A percentile compares a stretch with the other conserved stretches of the same genome.
Evolutionary conservation across 2,888 invertebrate genomes (phyloP).

Genomic region (Scotopteryx bipunctaria): DNA sequence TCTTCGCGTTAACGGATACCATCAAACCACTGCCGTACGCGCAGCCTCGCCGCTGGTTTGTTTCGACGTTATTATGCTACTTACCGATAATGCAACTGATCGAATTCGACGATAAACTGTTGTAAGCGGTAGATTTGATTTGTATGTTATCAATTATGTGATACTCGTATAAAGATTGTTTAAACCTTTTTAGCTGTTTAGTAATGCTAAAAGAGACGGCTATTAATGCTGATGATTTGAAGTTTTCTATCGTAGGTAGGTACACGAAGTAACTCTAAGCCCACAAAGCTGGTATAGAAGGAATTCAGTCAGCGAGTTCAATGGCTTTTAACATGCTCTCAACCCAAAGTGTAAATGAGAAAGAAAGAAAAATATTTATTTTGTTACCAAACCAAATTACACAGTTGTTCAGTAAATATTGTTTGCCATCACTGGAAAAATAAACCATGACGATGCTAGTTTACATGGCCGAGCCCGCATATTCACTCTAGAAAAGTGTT

Average conservation of each 20-base stretch:
- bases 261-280: too few species aligned
- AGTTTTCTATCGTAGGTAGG: too few species aligned
- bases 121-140: conserved; percentile 12
- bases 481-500: conserved; percentile 14
- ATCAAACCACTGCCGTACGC: conserved; percentile 24
- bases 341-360: too few species aligned
- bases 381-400: not conserved
- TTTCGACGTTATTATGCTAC: conserved; percentile 32
- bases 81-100: conserved; percentile 32
- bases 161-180: conserved; percentile 9
- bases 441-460: conserved; percentile 10
- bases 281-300: too few species aligned
- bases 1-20: conserved; percentile 48
- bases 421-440: conserved; percentile 1
- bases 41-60: conserved; percentile 36
- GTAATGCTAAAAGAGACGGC: too few species aligned
- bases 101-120: conserved; percentile 25
- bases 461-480: conserved; percentile 6
- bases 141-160: conserved; percentile 4
- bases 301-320: too few species aligned
- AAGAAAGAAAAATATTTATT: too few species aligned
- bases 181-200: not conserved
- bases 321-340: too few species aligned
- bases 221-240: too few species aligned
- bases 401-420: not conserved